Evolutionary conservation across 2,888 invertebrate species (phyloP).

Genomic region (Xanthostigma xanthostigma): DNA sequence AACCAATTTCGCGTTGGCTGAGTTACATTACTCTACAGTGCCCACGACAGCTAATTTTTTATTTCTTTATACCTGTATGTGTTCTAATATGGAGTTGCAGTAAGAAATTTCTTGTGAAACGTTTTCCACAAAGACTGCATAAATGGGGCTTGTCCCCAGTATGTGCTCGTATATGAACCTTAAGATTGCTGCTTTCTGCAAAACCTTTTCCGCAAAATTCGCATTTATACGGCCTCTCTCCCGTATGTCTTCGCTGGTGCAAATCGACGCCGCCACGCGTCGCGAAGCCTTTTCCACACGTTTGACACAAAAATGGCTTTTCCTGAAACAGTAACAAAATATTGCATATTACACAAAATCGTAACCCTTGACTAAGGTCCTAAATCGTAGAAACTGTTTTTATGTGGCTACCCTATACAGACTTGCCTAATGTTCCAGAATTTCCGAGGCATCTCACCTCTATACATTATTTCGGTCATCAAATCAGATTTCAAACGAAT

Average conservation of each 20-base stretch:
- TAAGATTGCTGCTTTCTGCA: conserved; percentile 5
- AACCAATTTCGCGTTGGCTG: no score
- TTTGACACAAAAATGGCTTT: conserved; percentile 5
- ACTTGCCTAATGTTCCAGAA: no score
- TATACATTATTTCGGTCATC: no score
- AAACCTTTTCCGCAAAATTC: conserved; percentile 3
- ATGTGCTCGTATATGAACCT: conserved; percentile 4
- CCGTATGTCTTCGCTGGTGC: conserved; percentile 5
- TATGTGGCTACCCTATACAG: no score
- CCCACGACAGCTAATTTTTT: no score
- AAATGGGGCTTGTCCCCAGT: conserved; percentile 4
- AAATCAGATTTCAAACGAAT: no score
- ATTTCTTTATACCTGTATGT: conserved; percentile 4
- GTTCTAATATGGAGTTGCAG: conserved; percentile 4
- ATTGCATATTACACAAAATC: background rate
- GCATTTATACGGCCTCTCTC: conserved; percentile 5
- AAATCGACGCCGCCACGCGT: conserved; percentile 4
- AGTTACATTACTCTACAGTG: no score
- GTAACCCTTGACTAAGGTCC: no score
- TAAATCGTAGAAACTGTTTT: no score
- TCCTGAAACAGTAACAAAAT: background rate
- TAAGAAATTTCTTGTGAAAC: conserved; percentile 4
- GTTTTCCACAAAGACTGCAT: conserved; percentile 5
- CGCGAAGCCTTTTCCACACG: conserved; percentile 4
- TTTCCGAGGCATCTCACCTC: no score